Base-by-base conservation (phyloP, 2,888 invertebrate species). In the Tolmerus cingulatus region DNA sequence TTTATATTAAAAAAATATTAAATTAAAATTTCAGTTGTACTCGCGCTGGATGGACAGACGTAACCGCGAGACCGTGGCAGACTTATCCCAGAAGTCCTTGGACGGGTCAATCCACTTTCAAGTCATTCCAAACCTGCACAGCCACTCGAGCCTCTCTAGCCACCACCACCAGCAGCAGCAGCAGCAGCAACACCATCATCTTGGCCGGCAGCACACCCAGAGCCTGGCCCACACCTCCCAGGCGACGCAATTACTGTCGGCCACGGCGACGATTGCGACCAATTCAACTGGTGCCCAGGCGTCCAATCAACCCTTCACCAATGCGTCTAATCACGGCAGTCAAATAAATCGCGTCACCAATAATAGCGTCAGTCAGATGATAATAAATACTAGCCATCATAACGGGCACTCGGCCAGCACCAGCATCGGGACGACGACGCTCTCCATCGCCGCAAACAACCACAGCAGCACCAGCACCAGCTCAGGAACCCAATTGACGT, bases 31-130 rank as follows among this genome's bases (percentile, higher is more conserved):
- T 30, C 82, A 92, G 91, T 89, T 93, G 0, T 93, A 93, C 88
- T 91, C 92, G 2, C 91, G 92, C 74, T 93, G 93, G 92, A 90
- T 92, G 30, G 93, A 93, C 74, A 90, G 92, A 5, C 90, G 92
- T 19, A 90, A 90, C 86, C 91, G 91, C 27, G 91, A 91, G 34
- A 34, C 74, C 27, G 77, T 87, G 87, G 86, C 88, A 74, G 86
- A 88, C 87, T 74, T 88, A 87, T 86, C 89, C 87, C 88, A 88
- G 66, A 89, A 90, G 89, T 86, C 90, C 89, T 88, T 90, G 89
- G 89, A 90, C 90, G 89, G 81, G 90, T 89, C 91, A 90, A 90
- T 92, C 89, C 89, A 92, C 90, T 91, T 90, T 90, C 90, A 91
- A 90, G 91, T 92, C 91, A 91, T 92, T 91, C 90, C 90, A 89